A percentile compares a stretch with the other conserved stretches of the same genome.
These are phyloP conservation scores for Aphelenchoides fujianensis DNA, from an alignment of 1,140 invertebrate genomes.

Conservation along the genomic window DNA sequence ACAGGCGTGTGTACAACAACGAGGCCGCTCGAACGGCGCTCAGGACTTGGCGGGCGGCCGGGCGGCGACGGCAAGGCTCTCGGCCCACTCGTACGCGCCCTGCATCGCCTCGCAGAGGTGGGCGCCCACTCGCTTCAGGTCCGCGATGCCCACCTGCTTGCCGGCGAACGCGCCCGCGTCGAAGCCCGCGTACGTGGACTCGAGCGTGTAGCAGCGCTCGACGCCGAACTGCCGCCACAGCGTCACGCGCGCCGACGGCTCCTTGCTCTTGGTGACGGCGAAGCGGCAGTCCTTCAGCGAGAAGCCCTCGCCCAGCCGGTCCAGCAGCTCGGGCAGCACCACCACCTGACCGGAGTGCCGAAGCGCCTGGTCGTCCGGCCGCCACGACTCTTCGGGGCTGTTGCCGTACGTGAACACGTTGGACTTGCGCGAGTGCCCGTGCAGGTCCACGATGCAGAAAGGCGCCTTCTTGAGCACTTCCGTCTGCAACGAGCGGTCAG, in stretches of 20 bases:
- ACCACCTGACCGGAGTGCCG: constrained; percentile 63
- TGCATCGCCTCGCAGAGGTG: constrained; percentile 22
- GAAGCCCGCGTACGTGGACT: constrained; percentile 80
- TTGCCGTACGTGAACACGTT: constrained; percentile 86
- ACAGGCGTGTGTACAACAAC: no score
- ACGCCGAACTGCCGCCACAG: constrained; percentile 80
- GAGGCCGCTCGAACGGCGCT: no score
- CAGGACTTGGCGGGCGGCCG: no score
- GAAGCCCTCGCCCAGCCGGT: constrained; percentile 71
- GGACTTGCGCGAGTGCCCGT: constrained; percentile 81
- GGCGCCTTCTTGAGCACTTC: constrained; percentile 64
- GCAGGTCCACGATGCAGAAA: constrained; percentile 85
- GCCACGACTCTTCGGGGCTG: constrained; percentile 68
- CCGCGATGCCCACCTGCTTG: constrained; percentile 42
- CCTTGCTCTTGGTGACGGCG: constrained; percentile 74
- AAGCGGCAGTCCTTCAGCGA: constrained; percentile 74
- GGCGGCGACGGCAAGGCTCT: no score
- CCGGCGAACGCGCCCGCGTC: constrained; percentile 74
- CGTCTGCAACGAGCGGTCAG: constrained; percentile 30
- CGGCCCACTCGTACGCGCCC: no score
- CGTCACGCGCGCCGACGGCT: constrained; percentile 78
- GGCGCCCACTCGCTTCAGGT: constrained; percentile 37
- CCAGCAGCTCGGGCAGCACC: constrained; percentile 55
- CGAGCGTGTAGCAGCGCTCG: constrained; percentile 76
- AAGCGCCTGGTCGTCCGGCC: constrained; percentile 61